Base-by-base conservation (phyloP, 2,113 vertebrate species). In the Platycercus adscitus region DNA sequence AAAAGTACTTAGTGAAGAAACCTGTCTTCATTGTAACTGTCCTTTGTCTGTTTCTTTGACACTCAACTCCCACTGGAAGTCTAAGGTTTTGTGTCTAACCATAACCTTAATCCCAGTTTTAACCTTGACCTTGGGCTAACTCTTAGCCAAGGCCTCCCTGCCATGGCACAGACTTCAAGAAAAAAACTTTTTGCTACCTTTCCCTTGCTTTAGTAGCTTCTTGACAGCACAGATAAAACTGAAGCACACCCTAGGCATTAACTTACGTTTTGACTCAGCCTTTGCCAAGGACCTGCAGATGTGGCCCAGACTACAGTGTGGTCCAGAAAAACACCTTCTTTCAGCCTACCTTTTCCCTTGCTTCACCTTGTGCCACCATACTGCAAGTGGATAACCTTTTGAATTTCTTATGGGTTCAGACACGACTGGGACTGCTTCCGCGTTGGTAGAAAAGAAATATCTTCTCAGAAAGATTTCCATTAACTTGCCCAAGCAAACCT, bases 391-490 rank as follows among this genome's bases (percentile, higher is more conserved):
- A 23, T 65, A 7, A 39, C 39, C 18, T 79, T 89, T 92, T 28
- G 29, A 26, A 17, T 43, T 76, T 13, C 31, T 76, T 90, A 43
- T 69, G 52, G 23, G 13, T 72, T 93, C 52, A 79, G 83, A 79
- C 53, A 64, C n/a, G 79, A 50, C 33, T n/a, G 3, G 5, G 33
- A 88, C 26, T 90, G 23, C 43, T 76, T 75, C 43, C 33, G 7
- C 29, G 39, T 90, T 88, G 88, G 71, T 71, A 88, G 52, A 68
- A 90, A 90, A 86, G 7, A 35, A 86, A 64, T 17, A 56, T 86
- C 91, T 76, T 56, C 52, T 90, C 39, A 72, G 52, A 88, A 82
- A 88, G 11, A 64, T 90, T 95, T 92, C 91, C 79, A 92, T 82
- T 86, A 88, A 55, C 58, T 88, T 88, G 20, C 66, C 63, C 49